Evolutionary conservation across 1,140 invertebrate genomes (phyloP).

Genomic region (Ptiloglossa arizonensis): DNA sequence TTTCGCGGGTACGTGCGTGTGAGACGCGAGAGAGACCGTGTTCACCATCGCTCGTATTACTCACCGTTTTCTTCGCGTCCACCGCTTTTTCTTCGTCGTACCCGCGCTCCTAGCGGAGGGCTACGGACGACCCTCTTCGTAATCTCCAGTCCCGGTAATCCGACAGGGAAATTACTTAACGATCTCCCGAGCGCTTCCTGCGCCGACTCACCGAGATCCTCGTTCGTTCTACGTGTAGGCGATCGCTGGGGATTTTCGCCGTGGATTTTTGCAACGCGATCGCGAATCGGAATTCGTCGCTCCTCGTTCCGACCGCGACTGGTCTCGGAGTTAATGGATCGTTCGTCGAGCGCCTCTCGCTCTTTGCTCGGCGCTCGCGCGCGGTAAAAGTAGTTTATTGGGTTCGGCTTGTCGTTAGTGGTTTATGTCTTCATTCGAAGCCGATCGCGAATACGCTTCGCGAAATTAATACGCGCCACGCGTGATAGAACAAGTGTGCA

Average conservation of each 20-base stretch:
- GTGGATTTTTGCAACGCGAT: constrained; percentile 16
- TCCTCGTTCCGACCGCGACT: background rate
- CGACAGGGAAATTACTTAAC: constrained; percentile 61
- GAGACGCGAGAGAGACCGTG: background rate
- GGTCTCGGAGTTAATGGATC: background rate
- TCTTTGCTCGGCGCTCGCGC: background rate
- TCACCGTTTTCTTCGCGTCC: constrained; percentile 8
- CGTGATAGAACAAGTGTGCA: too few species aligned
- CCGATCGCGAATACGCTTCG: background rate
- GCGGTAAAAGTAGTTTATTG: background rate
- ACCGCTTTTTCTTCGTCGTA: too few species aligned
- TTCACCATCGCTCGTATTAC: background rate
- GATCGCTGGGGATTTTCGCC: background rate
- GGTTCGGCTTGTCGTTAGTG: background rate
- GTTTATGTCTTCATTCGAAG: constrained; percentile 2
- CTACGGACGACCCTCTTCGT: constrained; percentile 16
- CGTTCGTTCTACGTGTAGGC: constrained; percentile 3
- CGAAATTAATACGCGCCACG: background rate
- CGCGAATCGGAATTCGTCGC: background rate
- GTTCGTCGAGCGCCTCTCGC: background rate
- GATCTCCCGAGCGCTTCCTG: constrained; percentile 36
- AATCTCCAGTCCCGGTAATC: constrained; percentile 44
- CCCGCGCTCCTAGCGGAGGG: constrained; percentile 4
- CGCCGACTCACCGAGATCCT: background rate
- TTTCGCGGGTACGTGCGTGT: constrained; percentile 17